phyloP scores from a whole-genome alignment of 2,888 invertebrate genomes.

The Caenorhabditis sp. region DNA sequence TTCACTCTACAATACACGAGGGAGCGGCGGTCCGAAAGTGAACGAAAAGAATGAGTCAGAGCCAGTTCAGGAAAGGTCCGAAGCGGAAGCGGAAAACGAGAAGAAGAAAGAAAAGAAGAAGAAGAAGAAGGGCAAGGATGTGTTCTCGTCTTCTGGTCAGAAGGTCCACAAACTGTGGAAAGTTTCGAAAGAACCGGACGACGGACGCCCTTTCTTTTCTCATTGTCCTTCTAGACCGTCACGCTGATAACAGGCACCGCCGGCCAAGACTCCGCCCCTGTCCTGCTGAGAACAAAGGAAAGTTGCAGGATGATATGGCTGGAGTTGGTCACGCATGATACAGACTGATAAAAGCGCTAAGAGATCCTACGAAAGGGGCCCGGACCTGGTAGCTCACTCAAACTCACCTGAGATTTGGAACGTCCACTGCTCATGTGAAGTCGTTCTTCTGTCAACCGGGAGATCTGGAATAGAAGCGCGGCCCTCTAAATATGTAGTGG shows the following conservation, averaged over 20 bases:
- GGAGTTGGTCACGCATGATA: slow-evolving; percentile 22
- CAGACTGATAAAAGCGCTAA: slow-evolving; percentile 11
- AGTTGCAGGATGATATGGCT: slow-evolving; percentile 25
- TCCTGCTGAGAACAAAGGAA: slow-evolving; percentile 36
- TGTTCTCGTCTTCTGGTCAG: background rate
- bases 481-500: slow-evolving; percentile 49
- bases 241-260: slow-evolving; percentile 41
- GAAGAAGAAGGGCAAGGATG: background rate
- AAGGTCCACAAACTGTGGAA: slow-evolving; percentile 1
- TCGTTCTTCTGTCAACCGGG: slow-evolving; percentile 41
- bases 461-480: slow-evolving; percentile 34
- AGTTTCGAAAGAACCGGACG: slow-evolving; percentile 2
- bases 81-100: no score
- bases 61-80: background rate
- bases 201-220: slow-evolving; percentile 24
- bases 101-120: background rate
- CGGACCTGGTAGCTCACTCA: background rate
- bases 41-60: slow-evolving; percentile 14
- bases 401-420: slow-evolving; percentile 62
- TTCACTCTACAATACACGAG: no score
- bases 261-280: slow-evolving; percentile 27
- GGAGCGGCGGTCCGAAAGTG: background rate
- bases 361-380: background rate
- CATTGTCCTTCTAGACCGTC: slow-evolving; percentile 50
- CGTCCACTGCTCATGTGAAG: slow-evolving; percentile 66